Evolutionary conservation across 2,797 vertebrate genomes (phyloP).

Genomic region (Sebastes kiyomatsui): DNA sequence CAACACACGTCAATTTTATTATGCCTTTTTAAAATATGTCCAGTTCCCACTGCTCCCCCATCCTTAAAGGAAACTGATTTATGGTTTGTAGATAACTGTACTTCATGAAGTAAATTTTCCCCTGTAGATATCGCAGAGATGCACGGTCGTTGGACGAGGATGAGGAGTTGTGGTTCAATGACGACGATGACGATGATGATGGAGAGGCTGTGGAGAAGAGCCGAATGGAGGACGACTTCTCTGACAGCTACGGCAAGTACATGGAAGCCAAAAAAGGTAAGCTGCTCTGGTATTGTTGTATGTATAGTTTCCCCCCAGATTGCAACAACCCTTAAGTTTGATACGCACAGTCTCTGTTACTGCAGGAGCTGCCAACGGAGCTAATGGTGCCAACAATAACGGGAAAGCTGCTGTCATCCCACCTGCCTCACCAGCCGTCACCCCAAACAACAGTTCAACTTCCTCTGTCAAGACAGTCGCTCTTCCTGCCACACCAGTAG

Average conservation of each 20-base stretch:
- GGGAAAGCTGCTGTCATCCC: constrained; percentile 89
- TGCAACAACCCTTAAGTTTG: constrained; percentile 79
- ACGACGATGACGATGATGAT: constrained; percentile 96
- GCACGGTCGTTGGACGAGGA: constrained; percentile 93
- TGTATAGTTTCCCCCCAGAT: constrained; percentile 68
- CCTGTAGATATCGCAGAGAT: constrained; percentile 91
- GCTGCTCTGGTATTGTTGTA: not conserved
- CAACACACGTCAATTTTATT: not conserved
- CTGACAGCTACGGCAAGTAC: constrained; percentile 97
- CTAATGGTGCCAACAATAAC: constrained; percentile 86
- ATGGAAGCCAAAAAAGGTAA: constrained; percentile 99
- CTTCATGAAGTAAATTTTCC: not conserved
- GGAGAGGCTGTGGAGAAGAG: constrained; percentile 93
- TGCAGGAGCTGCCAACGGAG: constrained; percentile 89
- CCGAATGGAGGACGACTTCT: constrained; percentile 93
- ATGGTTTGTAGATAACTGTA: not conserved
- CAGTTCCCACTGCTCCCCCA: not conserved
- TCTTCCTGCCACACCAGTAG: constrained; percentile 86
- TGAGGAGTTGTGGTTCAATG: constrained; percentile 98
- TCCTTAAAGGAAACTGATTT: not conserved
- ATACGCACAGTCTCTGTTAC: constrained; percentile 84
- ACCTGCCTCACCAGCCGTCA: constrained; percentile 81
- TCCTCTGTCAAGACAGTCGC: constrained; percentile 88
- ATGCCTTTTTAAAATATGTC: not conserved
- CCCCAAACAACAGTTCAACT: constrained; percentile 84